Evolutionary conservation across 1,140 invertebrate genomes (phyloP).

Genomic region (Vanessa tameamea): DNA sequence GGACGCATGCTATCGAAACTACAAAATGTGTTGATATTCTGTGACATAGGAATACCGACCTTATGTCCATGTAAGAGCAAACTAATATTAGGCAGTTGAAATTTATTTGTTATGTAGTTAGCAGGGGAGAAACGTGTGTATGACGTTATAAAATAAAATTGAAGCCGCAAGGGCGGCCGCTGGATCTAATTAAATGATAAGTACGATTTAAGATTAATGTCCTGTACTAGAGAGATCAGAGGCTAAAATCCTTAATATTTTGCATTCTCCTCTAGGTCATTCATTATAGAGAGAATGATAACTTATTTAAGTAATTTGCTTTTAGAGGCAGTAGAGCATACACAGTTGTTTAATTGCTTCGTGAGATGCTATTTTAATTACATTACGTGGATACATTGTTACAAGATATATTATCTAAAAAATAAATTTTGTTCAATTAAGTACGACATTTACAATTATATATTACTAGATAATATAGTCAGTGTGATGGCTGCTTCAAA

Average conservation of each 20-base stretch:
- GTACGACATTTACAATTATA: neutral
- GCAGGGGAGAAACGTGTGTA: constrained; percentile 74
- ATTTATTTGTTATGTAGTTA: constrained; percentile 59
- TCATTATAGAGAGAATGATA: constrained; percentile 26
- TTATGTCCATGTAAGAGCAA: constrained; percentile 39
- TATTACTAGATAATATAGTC: too few species aligned
- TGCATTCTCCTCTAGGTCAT: constrained; percentile 45
- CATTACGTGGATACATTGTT: too few species aligned
- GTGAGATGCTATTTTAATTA: too few species aligned
- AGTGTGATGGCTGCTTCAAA: too few species aligned
- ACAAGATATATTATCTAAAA: neutral
- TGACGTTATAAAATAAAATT: constrained; percentile 80
- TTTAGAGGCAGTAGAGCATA: constrained; percentile 19
- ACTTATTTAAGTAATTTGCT: constrained; percentile 26
- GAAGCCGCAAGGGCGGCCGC: constrained; percentile 74
- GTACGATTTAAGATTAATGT: constrained; percentile 77
- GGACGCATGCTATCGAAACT: constrained; percentile 54
- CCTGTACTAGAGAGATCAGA: constrained; percentile 62
- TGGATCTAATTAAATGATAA: constrained; percentile 80
- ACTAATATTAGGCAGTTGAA: constrained; percentile 33
- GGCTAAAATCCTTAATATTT: constrained; percentile 62
- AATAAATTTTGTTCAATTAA: neutral
- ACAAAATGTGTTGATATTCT: constrained; percentile 41
- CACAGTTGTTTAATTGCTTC: constrained; percentile 20
- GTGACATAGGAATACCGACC: constrained; percentile 46